phyloP scores from a whole-genome alignment of 2,888 invertebrate genomes.

The Polymixis lichenea region DNA sequence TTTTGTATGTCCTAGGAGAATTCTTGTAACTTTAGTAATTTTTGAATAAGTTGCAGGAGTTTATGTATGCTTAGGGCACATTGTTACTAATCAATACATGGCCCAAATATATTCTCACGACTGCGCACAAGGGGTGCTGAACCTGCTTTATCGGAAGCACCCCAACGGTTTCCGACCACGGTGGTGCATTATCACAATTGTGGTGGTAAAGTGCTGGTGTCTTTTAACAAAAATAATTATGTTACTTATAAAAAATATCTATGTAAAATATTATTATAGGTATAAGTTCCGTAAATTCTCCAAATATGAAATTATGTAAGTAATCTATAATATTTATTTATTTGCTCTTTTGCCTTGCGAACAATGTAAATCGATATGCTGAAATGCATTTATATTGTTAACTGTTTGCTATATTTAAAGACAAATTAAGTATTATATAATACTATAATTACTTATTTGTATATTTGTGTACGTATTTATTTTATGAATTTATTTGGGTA shows the following conservation, averaged over 20 bases:
- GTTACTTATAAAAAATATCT: slow-evolving; percentile 5
- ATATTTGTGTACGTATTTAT: slow-evolving; percentile 10
- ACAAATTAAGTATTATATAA: not conserved
- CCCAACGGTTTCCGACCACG: slow-evolving; percentile 47
- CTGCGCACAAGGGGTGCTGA: slow-evolving; percentile 50
- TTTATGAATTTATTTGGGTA: not conserved
- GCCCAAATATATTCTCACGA: slow-evolving; percentile 51
- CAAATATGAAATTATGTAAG: slow-evolving; percentile 51
- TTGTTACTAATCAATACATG: slow-evolving; percentile 46
- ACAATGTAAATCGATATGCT: not conserved
- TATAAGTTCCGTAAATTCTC: slow-evolving; percentile 13
- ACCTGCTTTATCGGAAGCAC: slow-evolving; percentile 37
- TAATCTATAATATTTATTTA: slow-evolving; percentile 54
- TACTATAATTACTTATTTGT: slow-evolving; percentile 1
- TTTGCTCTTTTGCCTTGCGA: slow-evolving; percentile 3
- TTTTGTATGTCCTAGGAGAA: not conserved
- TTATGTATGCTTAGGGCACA: slow-evolving; percentile 14
- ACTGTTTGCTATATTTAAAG: not conserved
- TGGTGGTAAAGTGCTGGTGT: slow-evolving; percentile 50
- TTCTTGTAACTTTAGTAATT: not conserved
- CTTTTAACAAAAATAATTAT: slow-evolving; percentile 16
- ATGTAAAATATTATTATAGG: slow-evolving; percentile 13
- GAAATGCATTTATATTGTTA: slow-evolving; percentile 8
- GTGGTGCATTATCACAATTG: slow-evolving; percentile 52
- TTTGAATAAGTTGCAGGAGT: slow-evolving; percentile 2